phyloP scores from a whole-genome alignment of 2,888 invertebrate genomes.

The Barypeithes pellucidus region DNA sequence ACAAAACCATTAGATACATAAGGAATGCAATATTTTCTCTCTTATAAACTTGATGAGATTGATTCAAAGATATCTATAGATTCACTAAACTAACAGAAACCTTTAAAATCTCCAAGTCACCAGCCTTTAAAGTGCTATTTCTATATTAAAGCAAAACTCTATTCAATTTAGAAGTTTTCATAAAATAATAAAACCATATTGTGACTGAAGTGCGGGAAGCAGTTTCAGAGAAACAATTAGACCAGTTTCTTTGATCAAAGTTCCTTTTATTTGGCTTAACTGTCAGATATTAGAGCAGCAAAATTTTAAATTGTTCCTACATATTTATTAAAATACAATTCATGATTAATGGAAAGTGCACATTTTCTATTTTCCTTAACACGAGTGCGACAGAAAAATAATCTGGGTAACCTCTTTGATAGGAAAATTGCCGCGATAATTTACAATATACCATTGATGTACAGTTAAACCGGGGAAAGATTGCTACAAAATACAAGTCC shows the following conservation, averaged over 20 bases:
- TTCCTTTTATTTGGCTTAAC: neutral
- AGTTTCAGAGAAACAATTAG: constrained; percentile 7
- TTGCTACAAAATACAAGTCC: no score
- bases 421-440: no score
- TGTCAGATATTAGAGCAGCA: neutral
- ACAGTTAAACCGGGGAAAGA: no score
- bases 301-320: neutral
- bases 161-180: constrained; percentile 17
- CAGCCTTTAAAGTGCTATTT: neutral
- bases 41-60: no score
- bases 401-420: no score
- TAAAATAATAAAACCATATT: constrained; percentile 7
- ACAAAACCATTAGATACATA: no score
- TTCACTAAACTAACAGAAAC: neutral
- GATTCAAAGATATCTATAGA: no score
- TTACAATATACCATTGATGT: no score
- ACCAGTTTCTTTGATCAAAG: constrained; percentile 5
- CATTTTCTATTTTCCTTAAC: no score
- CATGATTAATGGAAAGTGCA: no score
- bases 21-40: no score
- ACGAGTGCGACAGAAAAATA: no score
- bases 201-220: neutral
- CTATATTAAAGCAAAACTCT: neutral
- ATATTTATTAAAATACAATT: neutral
- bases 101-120: neutral